Percentiles rank a stretch among this genome's conserved stretches.
Evolutionary conservation across 2,797 vertebrate species (phyloP).

Genomic region (Oreochromis grahami): DNA sequence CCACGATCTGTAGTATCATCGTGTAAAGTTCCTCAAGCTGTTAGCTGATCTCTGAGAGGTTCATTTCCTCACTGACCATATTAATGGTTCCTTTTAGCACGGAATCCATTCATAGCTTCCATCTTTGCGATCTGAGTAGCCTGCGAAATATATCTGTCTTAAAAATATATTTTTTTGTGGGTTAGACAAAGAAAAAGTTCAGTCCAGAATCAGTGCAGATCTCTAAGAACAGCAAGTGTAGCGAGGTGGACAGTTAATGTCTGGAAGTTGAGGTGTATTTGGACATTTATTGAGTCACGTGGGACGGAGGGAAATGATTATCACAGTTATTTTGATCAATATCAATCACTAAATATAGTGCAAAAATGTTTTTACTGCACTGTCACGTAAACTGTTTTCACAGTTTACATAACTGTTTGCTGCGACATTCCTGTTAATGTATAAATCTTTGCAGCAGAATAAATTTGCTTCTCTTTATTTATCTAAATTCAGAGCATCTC

Average conservation of each 20-base stretch:
- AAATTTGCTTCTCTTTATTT: neutral
- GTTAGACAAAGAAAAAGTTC: neutral
- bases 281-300: neutral
- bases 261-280: neutral
- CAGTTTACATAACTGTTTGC: neutral
- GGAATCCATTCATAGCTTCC: neutral
- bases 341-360: neutral
- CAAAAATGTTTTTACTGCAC: neutral
- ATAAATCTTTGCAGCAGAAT: neutral
- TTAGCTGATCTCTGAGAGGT: neutral
- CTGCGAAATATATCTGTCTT: neutral
- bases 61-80: neutral
- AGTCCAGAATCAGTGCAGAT: neutral
- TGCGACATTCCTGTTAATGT: accelerated
- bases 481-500: neutral
- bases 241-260: accelerated
- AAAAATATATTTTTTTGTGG: neutral
- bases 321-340: neutral
- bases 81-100: neutral
- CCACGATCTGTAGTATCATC: neutral
- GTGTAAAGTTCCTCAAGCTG: neutral
- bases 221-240: neutral
- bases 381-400: neutral
- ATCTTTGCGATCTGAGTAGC: neutral
- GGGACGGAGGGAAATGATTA: neutral